These are phyloP conservation scores for Euproctis similis DNA, from an alignment of 2,888 invertebrate genomes.

Conservation along the genomic window DNA sequence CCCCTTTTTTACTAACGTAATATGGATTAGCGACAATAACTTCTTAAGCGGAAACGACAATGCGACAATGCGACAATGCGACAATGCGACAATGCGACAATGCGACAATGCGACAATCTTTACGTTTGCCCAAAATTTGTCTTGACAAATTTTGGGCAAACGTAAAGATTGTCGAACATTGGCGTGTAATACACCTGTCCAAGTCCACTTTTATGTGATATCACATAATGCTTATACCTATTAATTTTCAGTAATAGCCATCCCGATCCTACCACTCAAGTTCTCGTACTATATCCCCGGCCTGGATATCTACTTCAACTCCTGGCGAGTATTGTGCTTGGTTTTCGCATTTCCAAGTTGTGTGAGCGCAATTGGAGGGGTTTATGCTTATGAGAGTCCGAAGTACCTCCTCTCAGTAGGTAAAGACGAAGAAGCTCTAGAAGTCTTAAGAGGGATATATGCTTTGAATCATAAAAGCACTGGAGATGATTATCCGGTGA, in stretches of 20 bases:
- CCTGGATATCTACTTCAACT: constrained; percentile 75
- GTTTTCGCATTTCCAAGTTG: constrained; percentile 78
- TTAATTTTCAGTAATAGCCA: constrained; percentile 74
- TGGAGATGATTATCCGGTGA: constrained; percentile 40
- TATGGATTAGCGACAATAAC: no score
- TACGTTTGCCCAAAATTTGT: no score
- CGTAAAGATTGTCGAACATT: no score
- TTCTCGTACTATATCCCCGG: constrained; percentile 57
- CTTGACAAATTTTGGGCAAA: no score
- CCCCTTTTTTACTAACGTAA: no score
- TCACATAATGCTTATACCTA: no score
- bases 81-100: no score
- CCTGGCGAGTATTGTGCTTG: constrained; percentile 84
- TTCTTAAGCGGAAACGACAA: no score
- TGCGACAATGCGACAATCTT: no score
- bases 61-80: no score
- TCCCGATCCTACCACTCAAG: constrained; percentile 77
- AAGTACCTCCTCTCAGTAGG: constrained; percentile 80
- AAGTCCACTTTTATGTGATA: no score
- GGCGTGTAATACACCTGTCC: no score
- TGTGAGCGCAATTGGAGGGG: constrained; percentile 72
- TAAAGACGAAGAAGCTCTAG: constrained; percentile 71
- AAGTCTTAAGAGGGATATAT: constrained; percentile 42
- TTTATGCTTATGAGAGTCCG: constrained; percentile 82
- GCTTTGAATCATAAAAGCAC: constrained; percentile 43